These are phyloP conservation scores for Globia sparganii DNA, from an alignment of 2,888 invertebrate genomes.

Conservation along the genomic window DNA sequence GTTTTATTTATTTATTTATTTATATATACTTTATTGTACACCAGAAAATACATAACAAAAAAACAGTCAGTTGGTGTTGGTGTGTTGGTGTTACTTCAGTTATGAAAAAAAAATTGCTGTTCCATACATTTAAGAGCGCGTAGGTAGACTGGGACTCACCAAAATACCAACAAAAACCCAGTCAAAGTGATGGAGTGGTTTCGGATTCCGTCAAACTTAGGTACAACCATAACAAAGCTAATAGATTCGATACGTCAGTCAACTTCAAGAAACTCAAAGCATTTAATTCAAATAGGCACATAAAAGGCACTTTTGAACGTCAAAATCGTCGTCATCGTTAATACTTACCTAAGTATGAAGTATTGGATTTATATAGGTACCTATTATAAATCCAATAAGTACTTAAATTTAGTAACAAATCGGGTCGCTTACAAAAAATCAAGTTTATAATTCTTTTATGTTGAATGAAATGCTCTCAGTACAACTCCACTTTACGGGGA, in stretches of 20 bases:
- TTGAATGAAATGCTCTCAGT: slow-evolving; percentile 15
- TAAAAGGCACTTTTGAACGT: neutral
- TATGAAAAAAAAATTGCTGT: neutral
- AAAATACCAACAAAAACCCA: slow-evolving; percentile 7
- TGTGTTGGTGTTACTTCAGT: no score
- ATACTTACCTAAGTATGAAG: neutral
- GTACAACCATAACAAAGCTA: slow-evolving; percentile 1
- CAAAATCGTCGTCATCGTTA: neutral
- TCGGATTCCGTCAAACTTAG: neutral
- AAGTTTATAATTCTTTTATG: neutral
- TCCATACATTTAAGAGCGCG: neutral
- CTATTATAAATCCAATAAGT: neutral
- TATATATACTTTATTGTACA: no score
- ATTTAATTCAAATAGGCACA: neutral
- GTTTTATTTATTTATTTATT: no score
- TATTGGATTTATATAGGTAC: neutral
- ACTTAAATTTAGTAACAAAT: neutral
- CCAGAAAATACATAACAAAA: no score
- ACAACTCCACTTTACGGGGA: slow-evolving; percentile 28
- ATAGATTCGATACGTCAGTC: neutral
- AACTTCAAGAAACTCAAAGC: neutral
- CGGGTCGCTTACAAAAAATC: neutral
- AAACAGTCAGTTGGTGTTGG: no score
- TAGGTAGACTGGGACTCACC: neutral
- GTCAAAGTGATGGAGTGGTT: slow-evolving; percentile 28